phyloP scores from a whole-genome alignment of 2,888 invertebrate genomes.

The Tricholauxania praeusta region DNA sequence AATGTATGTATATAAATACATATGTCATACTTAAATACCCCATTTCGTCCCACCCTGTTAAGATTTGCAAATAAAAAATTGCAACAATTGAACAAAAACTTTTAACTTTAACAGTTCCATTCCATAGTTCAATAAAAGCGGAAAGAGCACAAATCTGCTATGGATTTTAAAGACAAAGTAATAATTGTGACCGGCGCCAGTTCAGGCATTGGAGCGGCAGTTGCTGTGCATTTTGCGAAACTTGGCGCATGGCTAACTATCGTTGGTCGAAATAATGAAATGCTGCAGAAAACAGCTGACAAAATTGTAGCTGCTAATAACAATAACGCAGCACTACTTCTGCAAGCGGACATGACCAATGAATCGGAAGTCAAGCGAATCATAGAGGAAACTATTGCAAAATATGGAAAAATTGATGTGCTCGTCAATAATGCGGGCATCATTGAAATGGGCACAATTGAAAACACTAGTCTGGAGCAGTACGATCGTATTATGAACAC shows the following conservation, averaged over 20 bases:
- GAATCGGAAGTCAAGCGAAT: constrained; percentile 81
- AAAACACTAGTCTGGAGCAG: constrained; percentile 86
- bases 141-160: constrained; percentile 49
- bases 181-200: constrained; percentile 78
- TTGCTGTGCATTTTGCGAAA: constrained; percentile 77
- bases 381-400: constrained; percentile 78
- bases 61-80: too few relatives aligned
- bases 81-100: too few relatives aligned
- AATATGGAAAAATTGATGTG: constrained; percentile 84
- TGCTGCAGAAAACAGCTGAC: constrained; percentile 74
- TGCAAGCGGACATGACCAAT: constrained; percentile 79
- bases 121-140: background rate
- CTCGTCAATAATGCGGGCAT: constrained; percentile 92
- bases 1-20: background rate
- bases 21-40: too few relatives aligned
- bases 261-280: constrained; percentile 75
- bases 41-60: too few relatives aligned
- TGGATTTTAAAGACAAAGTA: constrained; percentile 74
- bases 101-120: too few relatives aligned
- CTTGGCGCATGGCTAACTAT: constrained; percentile 74
- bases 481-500: constrained; percentile 91
- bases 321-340: constrained; percentile 69
- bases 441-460: constrained; percentile 84
- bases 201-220: constrained; percentile 81
- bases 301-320: constrained; percentile 66